Evolutionary conservation across 2,888 invertebrate genomes (phyloP).

Genomic region (Brenthis daphne): DNA sequence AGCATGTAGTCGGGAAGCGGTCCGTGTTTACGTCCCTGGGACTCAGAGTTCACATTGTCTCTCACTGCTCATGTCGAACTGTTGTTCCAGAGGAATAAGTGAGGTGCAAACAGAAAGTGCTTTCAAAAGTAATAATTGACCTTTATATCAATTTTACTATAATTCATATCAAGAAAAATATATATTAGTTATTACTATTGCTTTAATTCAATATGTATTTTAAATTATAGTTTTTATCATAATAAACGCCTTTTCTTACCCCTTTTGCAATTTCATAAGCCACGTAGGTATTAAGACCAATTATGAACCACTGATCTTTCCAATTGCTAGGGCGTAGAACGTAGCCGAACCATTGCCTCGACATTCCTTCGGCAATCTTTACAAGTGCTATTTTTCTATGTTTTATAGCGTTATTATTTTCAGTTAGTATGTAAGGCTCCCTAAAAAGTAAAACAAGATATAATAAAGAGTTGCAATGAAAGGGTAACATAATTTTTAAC

Average conservation of each 20-base stretch:
- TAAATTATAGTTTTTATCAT: slow-evolving; percentile 10
- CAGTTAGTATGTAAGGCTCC: slow-evolving; percentile 72
- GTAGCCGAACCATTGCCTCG: slow-evolving; percentile 88
- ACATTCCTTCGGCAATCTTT: slow-evolving; percentile 84
- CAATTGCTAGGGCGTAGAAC: slow-evolving; percentile 83
- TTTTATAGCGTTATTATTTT: slow-evolving; percentile 53
- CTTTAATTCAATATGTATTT: neutral
- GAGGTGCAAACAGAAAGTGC: too few relatives aligned
- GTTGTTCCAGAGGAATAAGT: too few relatives aligned
- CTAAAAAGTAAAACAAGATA: slow-evolving; percentile 43
- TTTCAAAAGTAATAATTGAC: too few relatives aligned
- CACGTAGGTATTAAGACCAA: slow-evolving; percentile 82
- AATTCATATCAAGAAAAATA: neutral
- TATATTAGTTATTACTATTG: neutral
- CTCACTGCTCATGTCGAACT: too few relatives aligned
- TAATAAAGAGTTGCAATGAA: too few relatives aligned
- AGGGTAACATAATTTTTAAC: too few relatives aligned
- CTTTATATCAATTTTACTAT: too few relatives aligned
- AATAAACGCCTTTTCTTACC: slow-evolving; percentile 53
- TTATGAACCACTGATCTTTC: slow-evolving; percentile 83
- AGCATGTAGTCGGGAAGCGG: too few relatives aligned
- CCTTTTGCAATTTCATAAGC: slow-evolving; percentile 80
- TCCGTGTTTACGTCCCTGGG: too few relatives aligned
- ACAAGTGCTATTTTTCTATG: slow-evolving; percentile 72
- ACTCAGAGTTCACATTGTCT: too few relatives aligned